phyloP scores from a whole-genome alignment of 2,113 vertebrate genomes.

The Helogale parvula region DNA sequence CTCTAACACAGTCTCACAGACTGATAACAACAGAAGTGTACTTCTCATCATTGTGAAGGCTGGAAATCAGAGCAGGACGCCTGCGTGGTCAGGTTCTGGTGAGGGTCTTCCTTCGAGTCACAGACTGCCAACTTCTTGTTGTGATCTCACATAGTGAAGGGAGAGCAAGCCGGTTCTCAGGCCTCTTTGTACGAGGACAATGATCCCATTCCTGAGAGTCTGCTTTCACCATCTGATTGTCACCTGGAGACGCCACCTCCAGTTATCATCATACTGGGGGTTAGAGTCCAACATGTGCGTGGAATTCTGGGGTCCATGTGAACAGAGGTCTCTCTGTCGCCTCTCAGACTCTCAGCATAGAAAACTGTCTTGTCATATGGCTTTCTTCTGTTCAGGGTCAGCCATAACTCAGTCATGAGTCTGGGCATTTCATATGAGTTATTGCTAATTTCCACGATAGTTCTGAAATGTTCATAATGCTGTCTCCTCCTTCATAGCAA shows the following conservation, averaged over 20 bases:
- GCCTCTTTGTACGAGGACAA: not conserved
- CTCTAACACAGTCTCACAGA: not conserved
- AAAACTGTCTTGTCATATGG: not conserved
- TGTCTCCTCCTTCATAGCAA: not conserved
- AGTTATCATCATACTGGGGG: not conserved
- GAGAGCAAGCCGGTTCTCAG: not conserved
- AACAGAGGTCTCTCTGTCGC: not conserved
- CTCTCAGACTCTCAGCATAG: not conserved
- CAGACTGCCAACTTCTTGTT: not conserved
- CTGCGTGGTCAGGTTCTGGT: not conserved
- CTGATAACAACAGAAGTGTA: not conserved
- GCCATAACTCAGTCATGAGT: not conserved
- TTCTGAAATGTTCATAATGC: not conserved
- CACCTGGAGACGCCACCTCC: not conserved
- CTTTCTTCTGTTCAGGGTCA: not conserved
- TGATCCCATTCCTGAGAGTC: not conserved
- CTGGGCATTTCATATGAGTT: not conserved
- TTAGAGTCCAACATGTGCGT: not conserved
- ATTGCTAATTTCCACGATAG: not conserved
- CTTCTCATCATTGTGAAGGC: not conserved
- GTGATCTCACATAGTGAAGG: not conserved
- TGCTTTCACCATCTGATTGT: not conserved
- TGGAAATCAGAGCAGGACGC: not conserved
- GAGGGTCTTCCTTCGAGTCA: not conserved
- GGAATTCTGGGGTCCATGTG: not conserved